phyloP scores from a whole-genome alignment of 2,797 vertebrate species.

The Ibycter americanus region DNA sequence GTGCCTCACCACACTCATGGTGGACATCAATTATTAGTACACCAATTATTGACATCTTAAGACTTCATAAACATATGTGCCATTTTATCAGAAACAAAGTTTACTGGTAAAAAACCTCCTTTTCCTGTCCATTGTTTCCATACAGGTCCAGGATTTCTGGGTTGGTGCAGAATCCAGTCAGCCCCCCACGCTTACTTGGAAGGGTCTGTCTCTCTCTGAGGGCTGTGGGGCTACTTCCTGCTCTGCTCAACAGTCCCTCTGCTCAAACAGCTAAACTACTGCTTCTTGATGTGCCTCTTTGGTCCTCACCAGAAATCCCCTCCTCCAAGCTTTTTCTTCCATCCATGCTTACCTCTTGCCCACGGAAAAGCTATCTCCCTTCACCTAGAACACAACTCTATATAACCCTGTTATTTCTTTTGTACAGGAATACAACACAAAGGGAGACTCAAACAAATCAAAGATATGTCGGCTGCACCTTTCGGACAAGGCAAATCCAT shows the following conservation, averaged over 20 bases:
- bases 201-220: background rate
- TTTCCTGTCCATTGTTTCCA: background rate
- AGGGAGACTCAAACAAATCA: background rate
- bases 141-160: background rate
- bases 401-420: background rate
- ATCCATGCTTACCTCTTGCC: background rate
- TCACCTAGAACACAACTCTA: background rate
- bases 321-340: background rate
- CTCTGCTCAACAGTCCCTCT: background rate
- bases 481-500: background rate
- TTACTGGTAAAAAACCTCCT: background rate
- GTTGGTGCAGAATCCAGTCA: background rate
- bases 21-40: background rate
- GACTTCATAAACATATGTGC: background rate
- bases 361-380: background rate
- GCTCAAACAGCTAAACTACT: background rate
- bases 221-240: background rate
- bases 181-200: background rate
- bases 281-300: background rate
- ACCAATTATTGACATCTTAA: background rate
- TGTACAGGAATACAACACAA: background rate
- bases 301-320: background rate
- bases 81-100: background rate
- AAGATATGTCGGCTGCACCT: background rate
- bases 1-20: no score